phyloP scores from a whole-genome alignment of 1,140 invertebrate genomes.

The Pissodes strobi region DNA sequence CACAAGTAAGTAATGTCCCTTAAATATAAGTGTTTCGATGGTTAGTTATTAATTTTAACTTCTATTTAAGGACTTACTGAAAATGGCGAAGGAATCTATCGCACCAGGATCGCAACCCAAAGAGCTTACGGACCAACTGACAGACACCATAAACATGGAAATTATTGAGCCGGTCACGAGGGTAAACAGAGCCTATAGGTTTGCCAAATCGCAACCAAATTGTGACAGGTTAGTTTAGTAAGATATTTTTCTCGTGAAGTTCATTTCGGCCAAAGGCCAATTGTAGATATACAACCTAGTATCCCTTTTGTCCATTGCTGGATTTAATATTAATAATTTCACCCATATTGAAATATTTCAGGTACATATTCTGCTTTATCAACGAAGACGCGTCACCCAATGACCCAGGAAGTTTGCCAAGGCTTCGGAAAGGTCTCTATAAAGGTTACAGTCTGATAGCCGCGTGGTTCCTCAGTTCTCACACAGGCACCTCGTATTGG shows the following conservation, averaged over 20 bases:
- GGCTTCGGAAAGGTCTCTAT: conserved; percentile 67
- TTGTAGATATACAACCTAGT: too few species aligned
- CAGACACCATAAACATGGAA: conserved; percentile 78
- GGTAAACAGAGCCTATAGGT: conserved; percentile 76
- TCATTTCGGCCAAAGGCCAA: too few species aligned
- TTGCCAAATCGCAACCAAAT: conserved; percentile 67
- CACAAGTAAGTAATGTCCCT: conserved; percentile 64
- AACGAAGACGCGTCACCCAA: conserved; percentile 64
- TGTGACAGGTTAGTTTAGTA: conserved; percentile 70
- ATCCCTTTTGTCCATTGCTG: neutral
- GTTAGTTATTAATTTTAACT: too few species aligned
- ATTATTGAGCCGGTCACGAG: conserved; percentile 76
- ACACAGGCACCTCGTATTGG: conserved; percentile 63
- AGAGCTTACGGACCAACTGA: conserved; percentile 73
- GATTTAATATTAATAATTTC: too few species aligned
- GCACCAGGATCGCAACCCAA: conserved; percentile 62
- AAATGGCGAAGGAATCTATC: conserved; percentile 70
- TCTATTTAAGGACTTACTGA: conserved; percentile 68
- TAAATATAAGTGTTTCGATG: too few species aligned
- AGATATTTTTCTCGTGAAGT: too few species aligned
- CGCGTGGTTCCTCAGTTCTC: conserved; percentile 67
- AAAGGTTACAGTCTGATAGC: conserved; percentile 74
- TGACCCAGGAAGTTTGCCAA: conserved; percentile 58
- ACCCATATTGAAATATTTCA: too few species aligned
- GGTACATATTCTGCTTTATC: conserved; percentile 74